phyloP scores from a whole-genome alignment of 2,797 vertebrate species.

The Lithobates sylvaticus region DNA sequence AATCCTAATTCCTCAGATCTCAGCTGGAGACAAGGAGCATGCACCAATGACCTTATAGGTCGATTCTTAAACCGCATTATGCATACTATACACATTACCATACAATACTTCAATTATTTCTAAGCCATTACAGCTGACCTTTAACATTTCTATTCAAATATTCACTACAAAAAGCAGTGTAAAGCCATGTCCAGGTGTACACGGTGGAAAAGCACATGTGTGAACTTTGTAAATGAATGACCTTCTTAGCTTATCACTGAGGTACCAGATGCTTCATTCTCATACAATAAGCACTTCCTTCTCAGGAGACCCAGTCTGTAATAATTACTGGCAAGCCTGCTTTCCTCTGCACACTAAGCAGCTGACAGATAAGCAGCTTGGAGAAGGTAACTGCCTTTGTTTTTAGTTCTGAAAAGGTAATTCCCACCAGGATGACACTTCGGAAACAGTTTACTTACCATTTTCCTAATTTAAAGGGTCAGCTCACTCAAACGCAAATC shows the following conservation, averaged over 20 bases:
- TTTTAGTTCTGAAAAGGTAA: not conserved
- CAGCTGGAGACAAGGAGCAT: not conserved
- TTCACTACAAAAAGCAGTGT: too few species aligned
- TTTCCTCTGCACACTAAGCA: slow-evolving; percentile 15
- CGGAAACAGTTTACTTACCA: not conserved
- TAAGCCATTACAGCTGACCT: not conserved
- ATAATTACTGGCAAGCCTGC: slow-evolving; percentile 21
- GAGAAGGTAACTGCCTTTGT: not conserved
- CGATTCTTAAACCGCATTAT: not conserved
- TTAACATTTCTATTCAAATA: not conserved
- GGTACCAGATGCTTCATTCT: slow-evolving; percentile 34
- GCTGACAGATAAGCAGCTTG: slow-evolving; percentile 13
- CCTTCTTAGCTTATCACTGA: slow-evolving; percentile 39
- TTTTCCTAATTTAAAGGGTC: not conserved
- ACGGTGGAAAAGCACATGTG: slow-evolving; percentile 18
- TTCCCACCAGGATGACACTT: not conserved
- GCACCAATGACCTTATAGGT: not conserved
- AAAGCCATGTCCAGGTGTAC: slow-evolving; percentile 13
- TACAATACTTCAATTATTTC: not conserved
- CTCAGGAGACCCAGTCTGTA: slow-evolving; percentile 8
- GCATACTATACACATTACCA: not conserved
- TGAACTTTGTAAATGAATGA: slow-evolving; percentile 25
- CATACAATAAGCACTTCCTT: slow-evolving; percentile 43
- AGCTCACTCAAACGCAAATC: not conserved
- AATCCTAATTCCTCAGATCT: not conserved